phyloP scores from a whole-genome alignment of 2,113 vertebrate genomes.

The Sceloporus tristichus region DNA sequence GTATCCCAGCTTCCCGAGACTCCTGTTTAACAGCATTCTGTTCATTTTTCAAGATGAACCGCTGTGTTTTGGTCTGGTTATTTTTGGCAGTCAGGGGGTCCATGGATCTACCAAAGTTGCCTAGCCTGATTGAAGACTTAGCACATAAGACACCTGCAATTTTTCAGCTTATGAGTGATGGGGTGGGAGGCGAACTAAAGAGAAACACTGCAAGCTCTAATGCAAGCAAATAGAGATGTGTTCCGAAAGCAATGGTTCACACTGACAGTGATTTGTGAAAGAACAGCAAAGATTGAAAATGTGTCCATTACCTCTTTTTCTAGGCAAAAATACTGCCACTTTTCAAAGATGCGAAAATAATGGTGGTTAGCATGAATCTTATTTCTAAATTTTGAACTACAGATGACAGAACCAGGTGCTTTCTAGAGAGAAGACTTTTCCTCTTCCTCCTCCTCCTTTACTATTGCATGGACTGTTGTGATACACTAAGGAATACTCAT shows the following conservation, averaged over 20 bases:
- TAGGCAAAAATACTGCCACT: background rate
- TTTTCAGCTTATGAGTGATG: constrained; percentile 63
- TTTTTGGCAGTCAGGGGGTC: too few relatives aligned
- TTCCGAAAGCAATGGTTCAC: constrained; percentile 67
- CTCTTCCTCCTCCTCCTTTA: background rate
- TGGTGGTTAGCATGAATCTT: background rate
- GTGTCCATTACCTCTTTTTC: constrained; percentile 41
- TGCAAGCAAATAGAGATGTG: constrained; percentile 64
- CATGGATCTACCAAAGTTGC: too few relatives aligned
- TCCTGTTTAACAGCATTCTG: too few relatives aligned
- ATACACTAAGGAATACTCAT: background rate
- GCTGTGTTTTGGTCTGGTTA: too few relatives aligned
- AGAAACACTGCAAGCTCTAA: constrained; percentile 66
- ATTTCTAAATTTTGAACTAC: background rate
- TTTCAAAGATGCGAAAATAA: background rate
- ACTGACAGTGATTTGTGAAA: constrained; percentile 75
- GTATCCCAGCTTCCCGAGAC: too few relatives aligned
- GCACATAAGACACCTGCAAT: constrained; percentile 66
- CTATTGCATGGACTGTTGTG: too few relatives aligned
- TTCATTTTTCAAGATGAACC: too few relatives aligned
- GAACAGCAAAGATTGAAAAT: constrained; percentile 60
- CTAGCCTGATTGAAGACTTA: constrained; percentile 53
- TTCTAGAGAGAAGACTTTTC: background rate
- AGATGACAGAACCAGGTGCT: background rate
- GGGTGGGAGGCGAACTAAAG: constrained; percentile 39